phyloP scores from a whole-genome alignment of 2,888 invertebrate genomes.

The Xiphydria camelus region DNA sequence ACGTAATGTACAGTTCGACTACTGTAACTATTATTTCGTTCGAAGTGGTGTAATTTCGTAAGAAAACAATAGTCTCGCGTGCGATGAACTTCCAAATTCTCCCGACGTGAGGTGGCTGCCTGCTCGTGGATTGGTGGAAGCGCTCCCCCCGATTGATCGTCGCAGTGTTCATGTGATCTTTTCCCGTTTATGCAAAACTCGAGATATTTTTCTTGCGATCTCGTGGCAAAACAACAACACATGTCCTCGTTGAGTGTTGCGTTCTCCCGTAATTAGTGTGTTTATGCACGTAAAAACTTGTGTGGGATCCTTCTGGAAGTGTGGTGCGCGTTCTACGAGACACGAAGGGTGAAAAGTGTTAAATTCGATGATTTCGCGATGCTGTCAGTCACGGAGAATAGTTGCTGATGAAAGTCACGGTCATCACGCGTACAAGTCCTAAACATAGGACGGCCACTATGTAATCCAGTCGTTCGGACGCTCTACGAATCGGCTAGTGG shows the following conservation, averaged over 20 bases:
- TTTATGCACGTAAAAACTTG: constrained; percentile 1
- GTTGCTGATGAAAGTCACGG: constrained; percentile 45
- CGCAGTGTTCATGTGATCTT: constrained; percentile 47
- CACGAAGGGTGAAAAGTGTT: constrained; percentile 4
- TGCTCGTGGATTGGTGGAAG: constrained; percentile 28
- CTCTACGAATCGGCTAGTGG: background rate
- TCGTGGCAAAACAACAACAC: constrained; percentile 50
- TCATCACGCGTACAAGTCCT: constrained; percentile 33
- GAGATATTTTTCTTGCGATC: constrained; percentile 40
- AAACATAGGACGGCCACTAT: constrained; percentile 31
- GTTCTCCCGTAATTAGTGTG: constrained; percentile 15
- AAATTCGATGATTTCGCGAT: background rate
- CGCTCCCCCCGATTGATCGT: constrained; percentile 37
- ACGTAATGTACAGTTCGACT: background rate
- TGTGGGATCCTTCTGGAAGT: background rate
- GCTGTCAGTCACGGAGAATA: constrained; percentile 14
- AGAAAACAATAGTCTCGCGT: constrained; percentile 9
- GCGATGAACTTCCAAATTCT: constrained; percentile 14
- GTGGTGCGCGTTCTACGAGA: no score
- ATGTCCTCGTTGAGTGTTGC: constrained; percentile 19
- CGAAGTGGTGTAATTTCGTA: background rate
- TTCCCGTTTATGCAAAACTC: constrained; percentile 43
- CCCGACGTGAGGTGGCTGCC: constrained; percentile 13
- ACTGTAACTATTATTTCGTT: background rate
- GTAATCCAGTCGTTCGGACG: constrained; percentile 23